Percentiles rank a stretch among this genome's conserved stretches.
These are phyloP conservation scores for Elegia similella DNA, from an alignment of 2,888 invertebrate genomes.

Conservation along the genomic window DNA sequence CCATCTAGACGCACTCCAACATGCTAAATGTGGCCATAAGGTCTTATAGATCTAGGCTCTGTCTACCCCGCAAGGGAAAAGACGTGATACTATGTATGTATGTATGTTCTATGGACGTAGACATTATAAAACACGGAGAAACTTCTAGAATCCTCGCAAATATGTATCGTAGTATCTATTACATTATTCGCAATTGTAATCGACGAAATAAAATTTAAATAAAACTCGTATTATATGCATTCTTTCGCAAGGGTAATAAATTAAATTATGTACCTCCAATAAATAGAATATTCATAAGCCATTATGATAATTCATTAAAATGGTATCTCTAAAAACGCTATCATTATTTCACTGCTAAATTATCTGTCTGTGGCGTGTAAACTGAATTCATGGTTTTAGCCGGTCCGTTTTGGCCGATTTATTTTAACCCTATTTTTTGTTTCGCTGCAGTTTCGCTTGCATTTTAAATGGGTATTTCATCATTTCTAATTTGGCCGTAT, in stretches of 20 bases:
- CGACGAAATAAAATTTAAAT: too few relatives aligned
- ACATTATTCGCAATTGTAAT: too few relatives aligned
- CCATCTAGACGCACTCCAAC: too few relatives aligned
- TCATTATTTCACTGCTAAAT: not conserved
- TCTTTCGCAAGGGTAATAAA: not conserved
- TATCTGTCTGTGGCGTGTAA: not conserved
- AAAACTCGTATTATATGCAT: not conserved
- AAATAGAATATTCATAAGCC: not conserved
- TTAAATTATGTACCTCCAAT: not conserved
- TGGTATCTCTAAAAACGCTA: not conserved
- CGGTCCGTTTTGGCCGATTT: slow-evolving; percentile 8
- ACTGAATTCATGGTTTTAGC: slow-evolving; percentile 4
- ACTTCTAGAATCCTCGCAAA: too few relatives aligned
- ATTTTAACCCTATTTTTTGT: slow-evolving; percentile 11
- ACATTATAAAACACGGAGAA: too few relatives aligned
- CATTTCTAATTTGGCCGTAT: slow-evolving; percentile 9
- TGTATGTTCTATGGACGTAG: too few relatives aligned
- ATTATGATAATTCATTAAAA: not conserved
- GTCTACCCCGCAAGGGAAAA: too few relatives aligned
- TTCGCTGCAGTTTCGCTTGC: not conserved
- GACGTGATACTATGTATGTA: too few relatives aligned
- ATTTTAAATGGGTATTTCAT: slow-evolving; percentile 9
- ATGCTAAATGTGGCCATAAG: too few relatives aligned
- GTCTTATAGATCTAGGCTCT: too few relatives aligned
- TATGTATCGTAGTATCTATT: too few relatives aligned